These are phyloP conservation scores for Erebia palarica DNA, from an alignment of 2,888 invertebrate genomes.

Conservation along the genomic window DNA sequence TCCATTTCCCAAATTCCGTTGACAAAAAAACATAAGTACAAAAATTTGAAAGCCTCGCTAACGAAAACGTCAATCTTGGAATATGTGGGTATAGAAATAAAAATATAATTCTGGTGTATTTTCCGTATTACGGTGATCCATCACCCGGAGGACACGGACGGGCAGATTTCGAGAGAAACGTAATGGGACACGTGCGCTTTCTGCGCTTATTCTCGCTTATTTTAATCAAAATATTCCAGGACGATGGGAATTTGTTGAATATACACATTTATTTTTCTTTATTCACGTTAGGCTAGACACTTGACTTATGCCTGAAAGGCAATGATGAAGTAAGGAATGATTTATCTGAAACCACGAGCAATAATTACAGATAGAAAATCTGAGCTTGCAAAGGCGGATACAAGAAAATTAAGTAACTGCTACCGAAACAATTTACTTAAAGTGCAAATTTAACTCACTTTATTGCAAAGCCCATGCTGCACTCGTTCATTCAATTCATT, in stretches of 20 bases:
- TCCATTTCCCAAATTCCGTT: conserved; percentile 41
- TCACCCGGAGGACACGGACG: conserved; percentile 45
- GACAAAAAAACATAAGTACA: conserved; percentile 39
- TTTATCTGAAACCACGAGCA: too few relatives aligned
- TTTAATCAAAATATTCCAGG: conserved; percentile 41
- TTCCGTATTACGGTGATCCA: conserved; percentile 51
- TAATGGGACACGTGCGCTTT: conserved; percentile 46
- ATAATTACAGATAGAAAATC: too few relatives aligned
- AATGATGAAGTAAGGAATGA: too few relatives aligned
- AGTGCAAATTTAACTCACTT: too few relatives aligned
- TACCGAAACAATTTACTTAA: too few relatives aligned
- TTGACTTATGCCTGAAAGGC: too few relatives aligned
- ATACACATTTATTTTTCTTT: conserved; percentile 12
- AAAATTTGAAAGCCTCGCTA: conserved; percentile 43
- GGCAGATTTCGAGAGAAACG: conserved; percentile 49
- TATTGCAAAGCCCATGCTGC: too few relatives aligned
- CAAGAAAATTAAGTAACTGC: too few relatives aligned
- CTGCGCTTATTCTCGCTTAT: conserved; percentile 32
- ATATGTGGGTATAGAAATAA: conserved; percentile 48
- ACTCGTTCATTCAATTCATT: too few relatives aligned
- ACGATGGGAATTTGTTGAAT: conserved; percentile 33
- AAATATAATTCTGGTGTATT: conserved; percentile 46
- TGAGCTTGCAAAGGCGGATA: too few relatives aligned
- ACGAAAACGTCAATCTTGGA: conserved; percentile 58
- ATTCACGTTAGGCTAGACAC: too few relatives aligned